Evolutionary conservation across 2,113 vertebrate genomes (phyloP).

Genomic region (Polypterus senegalus): DNA sequence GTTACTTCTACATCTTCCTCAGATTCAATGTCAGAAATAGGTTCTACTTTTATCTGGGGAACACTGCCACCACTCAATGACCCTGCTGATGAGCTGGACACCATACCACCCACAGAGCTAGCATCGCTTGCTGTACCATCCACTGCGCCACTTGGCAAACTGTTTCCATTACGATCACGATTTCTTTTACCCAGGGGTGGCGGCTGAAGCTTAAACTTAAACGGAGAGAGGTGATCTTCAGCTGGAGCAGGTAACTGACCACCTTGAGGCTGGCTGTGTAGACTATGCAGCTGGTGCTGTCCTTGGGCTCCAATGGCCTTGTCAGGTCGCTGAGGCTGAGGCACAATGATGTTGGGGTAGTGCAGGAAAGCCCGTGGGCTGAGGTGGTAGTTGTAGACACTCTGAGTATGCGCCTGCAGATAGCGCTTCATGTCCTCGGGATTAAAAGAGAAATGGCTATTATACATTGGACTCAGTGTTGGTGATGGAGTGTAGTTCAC

Average conservation of each 20-base stretch:
- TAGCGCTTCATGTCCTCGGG: conserved; percentile 89
- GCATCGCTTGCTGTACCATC: neutral
- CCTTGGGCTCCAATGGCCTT: conserved; percentile 23
- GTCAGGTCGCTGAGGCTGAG: conserved; percentile 72
- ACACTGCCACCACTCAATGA: conserved; percentile 20
- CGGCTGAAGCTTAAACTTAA: conserved; percentile 86
- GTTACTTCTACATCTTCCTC: conserved; percentile 80
- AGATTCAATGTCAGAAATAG: conserved; percentile 70
- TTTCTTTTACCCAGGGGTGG: conserved; percentile 72
- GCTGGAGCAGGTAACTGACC: conserved; percentile 24
- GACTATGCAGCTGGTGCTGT: conserved; percentile 6
- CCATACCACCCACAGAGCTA: conserved; percentile 14
- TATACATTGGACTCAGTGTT: conserved; percentile 70
- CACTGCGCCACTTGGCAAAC: neutral
- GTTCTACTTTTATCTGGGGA: conserved; percentile 81
- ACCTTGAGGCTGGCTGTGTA: conserved; percentile 20
- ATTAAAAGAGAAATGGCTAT: conserved; percentile 83
- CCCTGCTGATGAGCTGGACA: conserved; percentile 18
- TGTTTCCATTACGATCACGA: conserved; percentile 34
- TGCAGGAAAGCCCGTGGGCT: conserved; percentile 81
- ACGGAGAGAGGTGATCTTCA: conserved; percentile 50
- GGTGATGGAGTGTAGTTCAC: conserved; percentile 76
- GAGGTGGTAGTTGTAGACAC: conserved; percentile 90
- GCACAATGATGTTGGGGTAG: conserved; percentile 77
- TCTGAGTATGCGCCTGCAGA: conserved; percentile 81